A percentile compares a stretch with the other conserved stretches of the same genome.
These are phyloP conservation scores for Taeniopygia guttata DNA, from an alignment of 2,797 vertebrate genomes.

Conservation along the genomic window DNA sequence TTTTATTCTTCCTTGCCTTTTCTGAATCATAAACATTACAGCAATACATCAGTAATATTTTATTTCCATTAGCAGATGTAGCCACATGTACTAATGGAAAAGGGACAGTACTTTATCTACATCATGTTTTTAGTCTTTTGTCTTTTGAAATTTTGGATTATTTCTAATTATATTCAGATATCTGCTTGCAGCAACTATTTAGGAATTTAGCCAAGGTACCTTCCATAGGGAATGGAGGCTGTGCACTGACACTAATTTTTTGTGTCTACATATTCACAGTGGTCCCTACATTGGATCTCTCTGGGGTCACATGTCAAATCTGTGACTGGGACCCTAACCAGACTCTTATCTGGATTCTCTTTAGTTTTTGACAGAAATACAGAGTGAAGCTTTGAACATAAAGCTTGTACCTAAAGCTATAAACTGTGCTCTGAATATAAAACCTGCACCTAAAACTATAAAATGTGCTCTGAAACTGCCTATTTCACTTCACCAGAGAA, in stretches of 20 bases:
- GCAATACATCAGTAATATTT: neutral
- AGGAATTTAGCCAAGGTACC: neutral
- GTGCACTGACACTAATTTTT: neutral
- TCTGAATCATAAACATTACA: neutral
- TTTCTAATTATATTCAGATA: neutral
- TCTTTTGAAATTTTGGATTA: neutral
- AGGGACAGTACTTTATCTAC: neutral
- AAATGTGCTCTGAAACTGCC: neutral
- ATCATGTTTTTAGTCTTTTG: neutral
- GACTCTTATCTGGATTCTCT: neutral
- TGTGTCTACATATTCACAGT: accelerated
- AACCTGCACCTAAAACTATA: neutral
- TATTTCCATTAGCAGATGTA: neutral
- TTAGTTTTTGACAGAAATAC: neutral
- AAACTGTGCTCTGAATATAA: neutral
- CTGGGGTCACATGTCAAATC: neutral
- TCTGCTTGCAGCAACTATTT: neutral
- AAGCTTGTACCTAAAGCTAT: neutral
- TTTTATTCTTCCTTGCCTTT: neutral
- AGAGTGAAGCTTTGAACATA: neutral
- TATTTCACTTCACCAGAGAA: neutral
- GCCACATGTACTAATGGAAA: neutral
- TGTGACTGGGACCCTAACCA: neutral
- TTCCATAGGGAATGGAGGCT: neutral
- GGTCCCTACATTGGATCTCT: neutral